A percentile compares a stretch with the other conserved stretches of the same genome.
These are phyloP conservation scores for Hoplodrina ambigua DNA, from an alignment of 2,888 invertebrate species.

Conservation along the genomic window DNA sequence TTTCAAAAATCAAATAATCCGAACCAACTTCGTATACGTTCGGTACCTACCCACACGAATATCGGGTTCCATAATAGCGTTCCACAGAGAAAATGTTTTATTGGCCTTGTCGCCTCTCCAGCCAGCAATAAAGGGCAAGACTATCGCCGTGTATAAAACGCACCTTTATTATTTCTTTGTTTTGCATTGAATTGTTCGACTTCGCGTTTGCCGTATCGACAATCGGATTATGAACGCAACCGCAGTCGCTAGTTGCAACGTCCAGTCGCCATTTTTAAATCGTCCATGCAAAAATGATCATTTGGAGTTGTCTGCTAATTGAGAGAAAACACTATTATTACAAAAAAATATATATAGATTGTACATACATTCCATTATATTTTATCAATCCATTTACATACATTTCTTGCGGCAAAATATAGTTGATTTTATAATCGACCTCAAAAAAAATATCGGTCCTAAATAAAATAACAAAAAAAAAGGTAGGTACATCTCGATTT, in stretches of 20 bases:
- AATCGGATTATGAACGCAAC: slow-evolving; percentile 64
- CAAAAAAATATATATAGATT: too few relatives aligned
- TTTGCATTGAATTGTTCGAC: slow-evolving; percentile 65
- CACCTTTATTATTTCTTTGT: slow-evolving; percentile 74
- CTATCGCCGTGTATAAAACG: slow-evolving; percentile 70
- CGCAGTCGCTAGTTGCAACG: slow-evolving; percentile 53
- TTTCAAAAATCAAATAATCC: slow-evolving; percentile 75
- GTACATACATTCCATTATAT: too few relatives aligned
- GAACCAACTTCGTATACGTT: slow-evolving; percentile 67
- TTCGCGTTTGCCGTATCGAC: slow-evolving; percentile 64
- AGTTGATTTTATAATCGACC: background rate
- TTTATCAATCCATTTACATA: background rate
- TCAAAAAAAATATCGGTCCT: too few relatives aligned
- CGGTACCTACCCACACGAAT: slow-evolving; percentile 69
- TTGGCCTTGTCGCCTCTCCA: slow-evolving; percentile 72
- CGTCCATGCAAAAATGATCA: slow-evolving; percentile 41
- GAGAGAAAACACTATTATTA: slow-evolving; percentile 7
- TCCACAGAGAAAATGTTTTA: slow-evolving; percentile 75
- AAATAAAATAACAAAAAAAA: too few relatives aligned
- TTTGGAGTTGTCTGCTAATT: slow-evolving; percentile 46
- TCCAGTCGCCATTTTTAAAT: slow-evolving; percentile 52
- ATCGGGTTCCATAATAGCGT: slow-evolving; percentile 78
- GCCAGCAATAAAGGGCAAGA: slow-evolving; percentile 72
- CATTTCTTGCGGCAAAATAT: background rate
- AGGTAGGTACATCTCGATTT: too few relatives aligned